Evolutionary conservation across 2,113 vertebrate species (phyloP).

Genomic region (Pampusana beccarii): DNA sequence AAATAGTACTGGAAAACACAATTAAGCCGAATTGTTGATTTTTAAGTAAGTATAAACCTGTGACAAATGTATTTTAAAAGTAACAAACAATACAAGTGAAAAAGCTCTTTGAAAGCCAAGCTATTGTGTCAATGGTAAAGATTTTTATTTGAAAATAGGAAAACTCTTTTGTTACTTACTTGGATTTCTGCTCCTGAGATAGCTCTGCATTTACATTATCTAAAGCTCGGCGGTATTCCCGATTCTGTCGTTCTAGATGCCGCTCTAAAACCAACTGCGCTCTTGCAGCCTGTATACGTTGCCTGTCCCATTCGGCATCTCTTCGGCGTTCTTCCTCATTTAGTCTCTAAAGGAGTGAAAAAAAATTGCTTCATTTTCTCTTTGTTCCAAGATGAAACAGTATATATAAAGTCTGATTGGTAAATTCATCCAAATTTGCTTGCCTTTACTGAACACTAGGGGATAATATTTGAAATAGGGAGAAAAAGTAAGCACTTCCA

Average conservation of each 20-base stretch:
- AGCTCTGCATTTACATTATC: constrained; percentile 79
- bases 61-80: not conserved
- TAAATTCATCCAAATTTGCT: not conserved
- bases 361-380: not conserved
- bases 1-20: not conserved
- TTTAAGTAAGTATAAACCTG: not conserved
- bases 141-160: not conserved
- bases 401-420: not conserved
- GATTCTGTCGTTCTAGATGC: constrained; percentile 58
- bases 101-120: not conserved
- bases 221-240: constrained; percentile 69
- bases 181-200: constrained; percentile 71
- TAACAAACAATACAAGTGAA: not conserved
- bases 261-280: constrained; percentile 75
- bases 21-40: rapidly evolving
- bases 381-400: not conserved
- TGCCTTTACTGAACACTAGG: not conserved
- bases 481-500: not conserved
- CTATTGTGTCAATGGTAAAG: not conserved
- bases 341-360: constrained; percentile 64
- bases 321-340: constrained; percentile 68
- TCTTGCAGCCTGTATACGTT: constrained; percentile 54
- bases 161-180: constrained; percentile 68
- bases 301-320: constrained; percentile 68
- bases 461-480: not conserved